Evolutionary conservation across 2,888 invertebrate species (phyloP).

Genomic region (Andrena minutula): DNA sequence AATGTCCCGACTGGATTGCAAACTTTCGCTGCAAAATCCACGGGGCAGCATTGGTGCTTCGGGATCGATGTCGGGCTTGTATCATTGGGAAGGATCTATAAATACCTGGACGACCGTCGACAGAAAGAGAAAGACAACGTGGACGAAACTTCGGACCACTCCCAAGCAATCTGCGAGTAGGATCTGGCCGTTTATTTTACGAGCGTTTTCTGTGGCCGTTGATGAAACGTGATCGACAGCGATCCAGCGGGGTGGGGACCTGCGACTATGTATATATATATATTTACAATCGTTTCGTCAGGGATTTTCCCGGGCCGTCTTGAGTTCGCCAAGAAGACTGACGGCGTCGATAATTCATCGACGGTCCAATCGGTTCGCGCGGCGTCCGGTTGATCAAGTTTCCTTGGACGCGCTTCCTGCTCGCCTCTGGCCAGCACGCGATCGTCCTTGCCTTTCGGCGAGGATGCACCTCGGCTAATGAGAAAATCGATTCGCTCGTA

Average conservation of each 20-base stretch:
- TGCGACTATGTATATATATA: constrained; percentile 47
- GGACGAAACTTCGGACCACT: constrained; percentile 33
- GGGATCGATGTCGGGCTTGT: neutral
- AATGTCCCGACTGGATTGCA: no score
- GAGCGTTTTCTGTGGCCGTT: constrained; percentile 51
- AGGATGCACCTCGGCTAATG: constrained; percentile 46
- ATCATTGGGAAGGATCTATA: constrained; percentile 13
- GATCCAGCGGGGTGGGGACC: constrained; percentile 51
- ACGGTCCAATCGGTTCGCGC: constrained; percentile 23
- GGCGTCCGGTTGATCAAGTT: neutral
- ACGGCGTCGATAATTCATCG: constrained; percentile 59
- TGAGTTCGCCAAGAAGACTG: constrained; percentile 64
- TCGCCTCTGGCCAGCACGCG: constrained; percentile 5
- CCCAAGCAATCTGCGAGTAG: constrained; percentile 21
- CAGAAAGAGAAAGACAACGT: constrained; percentile 14
- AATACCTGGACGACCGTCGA: neutral
- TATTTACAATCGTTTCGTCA: constrained; percentile 77
- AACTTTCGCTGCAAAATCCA: no score
- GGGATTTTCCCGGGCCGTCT: constrained; percentile 73
- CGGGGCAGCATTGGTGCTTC: no score
- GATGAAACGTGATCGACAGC: constrained; percentile 73
- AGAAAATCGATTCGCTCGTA: constrained; percentile 58
- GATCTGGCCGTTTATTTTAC: constrained; percentile 39
- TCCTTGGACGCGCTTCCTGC: neutral
- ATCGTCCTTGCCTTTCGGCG: constrained; percentile 22